Evolutionary conservation across 2,888 invertebrate species (phyloP).

Genomic region (Dryococelus australis): DNA sequence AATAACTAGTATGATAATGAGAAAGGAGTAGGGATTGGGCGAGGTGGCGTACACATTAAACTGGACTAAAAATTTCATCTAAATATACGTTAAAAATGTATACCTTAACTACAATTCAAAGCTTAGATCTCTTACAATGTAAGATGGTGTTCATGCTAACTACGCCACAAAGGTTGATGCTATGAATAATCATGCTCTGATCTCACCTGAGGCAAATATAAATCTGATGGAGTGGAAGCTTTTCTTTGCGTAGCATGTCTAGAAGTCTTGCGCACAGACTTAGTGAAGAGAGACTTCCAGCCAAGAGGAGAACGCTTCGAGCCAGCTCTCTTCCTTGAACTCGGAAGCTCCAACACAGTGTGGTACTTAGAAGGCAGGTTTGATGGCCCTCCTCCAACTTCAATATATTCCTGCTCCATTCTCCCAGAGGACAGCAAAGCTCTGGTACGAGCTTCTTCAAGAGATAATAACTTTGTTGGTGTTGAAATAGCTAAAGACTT

Average conservation of each 20-base stretch:
- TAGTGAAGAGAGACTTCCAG: constrained; percentile 79
- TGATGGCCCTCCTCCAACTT: constrained; percentile 77
- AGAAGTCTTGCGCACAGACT: constrained; percentile 52
- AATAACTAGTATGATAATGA: no score
- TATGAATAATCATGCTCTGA: not conserved
- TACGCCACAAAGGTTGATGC: no score
- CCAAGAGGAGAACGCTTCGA: constrained; percentile 77
- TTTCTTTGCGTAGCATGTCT: constrained; percentile 55
- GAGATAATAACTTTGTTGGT: constrained; percentile 87
- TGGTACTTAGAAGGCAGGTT: constrained; percentile 84
- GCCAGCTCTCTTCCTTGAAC: constrained; percentile 61
- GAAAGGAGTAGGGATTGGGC: no score
- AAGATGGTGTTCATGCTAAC: no score
- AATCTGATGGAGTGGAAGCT: constrained; percentile 60
- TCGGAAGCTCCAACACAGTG: constrained; percentile 89
- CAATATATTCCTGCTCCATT: constrained; percentile 73
- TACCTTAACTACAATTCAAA: no score
- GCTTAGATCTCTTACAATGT: no score
- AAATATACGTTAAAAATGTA: no score
- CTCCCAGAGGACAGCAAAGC: constrained; percentile 64
- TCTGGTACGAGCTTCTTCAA: constrained; percentile 83
- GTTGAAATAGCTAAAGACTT: constrained; percentile 92
- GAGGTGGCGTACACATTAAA: no score
- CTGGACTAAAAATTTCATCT: no score
- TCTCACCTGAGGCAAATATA: constrained; percentile 48